phyloP scores from a whole-genome alignment of 2,888 invertebrate species.

The Doris montereyensis region DNA sequence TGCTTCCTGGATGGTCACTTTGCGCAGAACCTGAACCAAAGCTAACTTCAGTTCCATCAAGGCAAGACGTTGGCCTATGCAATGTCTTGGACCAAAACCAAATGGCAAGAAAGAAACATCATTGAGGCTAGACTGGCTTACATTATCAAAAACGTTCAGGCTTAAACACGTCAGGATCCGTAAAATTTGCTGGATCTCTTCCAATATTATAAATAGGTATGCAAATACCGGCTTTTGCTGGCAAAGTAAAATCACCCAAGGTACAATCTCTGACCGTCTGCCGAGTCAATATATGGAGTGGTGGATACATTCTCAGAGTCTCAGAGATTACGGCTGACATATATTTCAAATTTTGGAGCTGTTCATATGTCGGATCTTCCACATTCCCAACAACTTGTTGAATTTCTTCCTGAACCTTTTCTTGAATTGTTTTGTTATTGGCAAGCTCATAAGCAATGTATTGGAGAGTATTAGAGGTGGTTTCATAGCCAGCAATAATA shows the following conservation, averaged over 20 bases:
- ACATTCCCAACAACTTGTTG: constrained; percentile 7
- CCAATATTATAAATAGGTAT: constrained; percentile 35
- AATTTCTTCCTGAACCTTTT: constrained; percentile 27
- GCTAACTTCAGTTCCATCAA: neutral
- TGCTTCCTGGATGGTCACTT: neutral
- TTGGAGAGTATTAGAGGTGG: constrained; percentile 30
- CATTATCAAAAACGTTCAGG: constrained; percentile 31
- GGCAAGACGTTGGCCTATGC: neutral
- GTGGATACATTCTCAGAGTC: constrained; percentile 40
- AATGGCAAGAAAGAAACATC: neutral
- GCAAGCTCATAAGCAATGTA: constrained; percentile 39
- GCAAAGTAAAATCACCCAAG: constrained; percentile 13
- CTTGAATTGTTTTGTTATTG: constrained; percentile 22
- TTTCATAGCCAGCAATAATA: constrained; percentile 37
- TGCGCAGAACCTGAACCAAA: neutral
- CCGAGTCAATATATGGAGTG: constrained; percentile 18
- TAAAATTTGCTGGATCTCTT: constrained; percentile 35
- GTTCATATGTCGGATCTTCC: constrained; percentile 32
- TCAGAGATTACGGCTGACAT: constrained; percentile 37
- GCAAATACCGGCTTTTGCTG: constrained; percentile 27
- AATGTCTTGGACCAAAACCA: neutral
- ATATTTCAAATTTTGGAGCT: constrained; percentile 32
- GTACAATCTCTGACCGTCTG: constrained; percentile 12
- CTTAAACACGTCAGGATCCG: constrained; percentile 25
- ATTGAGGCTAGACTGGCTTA: no score